Evolutionary conservation across 2,113 vertebrate species (phyloP), one percentile per base, ranked within the genome.

Genomic region (Rousettus leschenaultii): DNA sequence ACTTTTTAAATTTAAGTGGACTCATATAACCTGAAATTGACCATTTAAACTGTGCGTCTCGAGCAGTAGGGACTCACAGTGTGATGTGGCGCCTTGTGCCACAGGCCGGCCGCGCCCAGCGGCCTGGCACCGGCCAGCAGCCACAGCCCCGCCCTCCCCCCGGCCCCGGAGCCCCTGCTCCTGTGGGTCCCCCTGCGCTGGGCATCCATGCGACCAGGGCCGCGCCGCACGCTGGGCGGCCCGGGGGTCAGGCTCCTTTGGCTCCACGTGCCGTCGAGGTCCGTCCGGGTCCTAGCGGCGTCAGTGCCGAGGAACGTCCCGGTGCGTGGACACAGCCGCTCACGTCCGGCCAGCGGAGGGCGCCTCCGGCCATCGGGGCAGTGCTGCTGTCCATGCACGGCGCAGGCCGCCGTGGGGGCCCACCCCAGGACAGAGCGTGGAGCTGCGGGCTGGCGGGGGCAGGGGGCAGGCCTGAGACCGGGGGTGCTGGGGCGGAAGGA

Each of bases 241-340:
- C 40, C 26, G 3, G 1, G 3, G 2, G 48, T 4, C 79, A 7
- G 55, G 33, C 40, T 26, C 43, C 40, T 30, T 26, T n/a, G 38
- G 1, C 86, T 24, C 4, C 22, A 16, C 6, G 0, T 8, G 26
- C 53, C 59, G 12, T 55, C 26, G 9, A 24, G 59, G 45, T 2
- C 2, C 26, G 2, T 1, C n/a, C 40, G 0, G 0, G 0, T 0
- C 9, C 12, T 1, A 30, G 18, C 1, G 26, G 35, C 1, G 5
- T 53, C 5, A 0, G 7, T 1, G 43, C 43, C 7, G 43, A 45
- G 43, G 43, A 45, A 45, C 9, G 43, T 5, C 7, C 30, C 86
- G 9, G 9, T 15, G 21, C 2, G 2, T 14, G 22, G 38, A n/a
- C 53, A 26, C 19, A 0, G 43, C 43, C 43, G 9, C 43, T 45